Evolutionary conservation across 2,797 vertebrate species (phyloP), one percentile per base, ranked within the genome.

Genomic region (Mionectes olivaceus): DNA sequence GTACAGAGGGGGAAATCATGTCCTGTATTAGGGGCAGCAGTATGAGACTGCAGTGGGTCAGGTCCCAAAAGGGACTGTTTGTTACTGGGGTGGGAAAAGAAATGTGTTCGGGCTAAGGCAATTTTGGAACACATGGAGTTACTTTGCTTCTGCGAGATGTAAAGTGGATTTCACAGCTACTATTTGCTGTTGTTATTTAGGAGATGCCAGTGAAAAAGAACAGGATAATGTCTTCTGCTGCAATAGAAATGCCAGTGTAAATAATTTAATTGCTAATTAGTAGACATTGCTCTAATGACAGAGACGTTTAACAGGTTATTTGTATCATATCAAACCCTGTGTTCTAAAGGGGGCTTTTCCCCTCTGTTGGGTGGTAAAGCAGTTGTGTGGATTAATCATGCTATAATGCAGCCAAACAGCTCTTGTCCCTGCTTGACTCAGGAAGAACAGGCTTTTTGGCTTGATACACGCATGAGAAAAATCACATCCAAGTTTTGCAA

Each of bases 1-100:
- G 97, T 97, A 97, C 4, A 5, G 87, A 94, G 78, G 76, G 91
- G 87, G 41, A 91, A 89, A 90, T 33, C 43, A 11, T n/a, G 35
- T 63, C 59, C 57, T 76, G 1, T 41, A 28, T 44, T 46, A 86
- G 37, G 19, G 7, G 71, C 73, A 85, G 88, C 28, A 90, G 12
- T 32, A 64, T 7, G n/a, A 84, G 41, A 46, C 46, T 80, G 71
- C 32, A 22, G 69, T 30, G 63, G 50, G 32, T 61, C 80, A 47
- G 65, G 30, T 63, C 47, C 22, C 24, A n/a, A 44, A 81, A 74
- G 49, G 13, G 9, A 8, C 32, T 87, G 21, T 41, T 77, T 71
- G 13, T 73, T 89, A 28, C 50, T 2, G 3, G 32, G 12, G 16
- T 1, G 2, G 5, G 22, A 24, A 19, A 44, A 23, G 28, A 47